Base-by-base conservation (phyloP, 2,888 invertebrate genomes). In the Lochmaea capreae region DNA sequence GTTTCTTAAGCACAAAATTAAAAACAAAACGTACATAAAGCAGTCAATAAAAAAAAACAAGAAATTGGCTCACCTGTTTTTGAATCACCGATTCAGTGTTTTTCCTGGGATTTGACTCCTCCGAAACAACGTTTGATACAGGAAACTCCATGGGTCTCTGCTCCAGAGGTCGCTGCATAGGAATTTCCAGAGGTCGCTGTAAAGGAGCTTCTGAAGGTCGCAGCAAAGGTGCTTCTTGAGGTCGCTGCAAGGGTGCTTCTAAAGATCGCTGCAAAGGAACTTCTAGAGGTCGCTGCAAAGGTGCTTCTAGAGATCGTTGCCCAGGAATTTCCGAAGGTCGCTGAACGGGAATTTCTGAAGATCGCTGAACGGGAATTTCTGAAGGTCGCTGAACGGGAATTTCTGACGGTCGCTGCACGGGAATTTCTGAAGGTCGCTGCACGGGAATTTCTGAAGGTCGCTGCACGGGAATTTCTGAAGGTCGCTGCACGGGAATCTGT, bases 31-130 rank as follows among this genome's bases (percentile, higher is more conserved):
- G 22, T 2, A 22, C 22, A 22, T 22, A 22, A 22, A 22, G 22
- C 22, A 22, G 22, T 22, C 22, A 22, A 22, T 22, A 22, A 22
- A 22, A 22, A 22, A 22, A 22, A 3, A 26, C 26, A 26, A 26
- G 26, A 26, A 2, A 2, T 33, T 33, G 26, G 26, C 61, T 69
- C 14, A 71, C 70, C 70, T 71, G 70, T 58, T 71, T 71, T 43
- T 71, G 70, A 58, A 71, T 71, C n/a, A 71, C 70, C 11, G 70
- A 71, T 33, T 71, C 70, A 33, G 65, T 71, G 18, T 71, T 63
- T 42, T 71, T 71, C 18, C 70, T 65, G 3, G 70, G 70, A 65
- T 71, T 71, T 6, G 65, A 43, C 18, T 71, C 70, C 65, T 65
- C 70, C n/a, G 14, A 54, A n/a, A 10, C 9, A 42, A 43, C 62